A percentile compares a stretch with the other conserved stretches of the same genome.
Conservation (phyloP, 2,113 vertebrate genomes). For the Arvicanthis niloticus region DNA sequence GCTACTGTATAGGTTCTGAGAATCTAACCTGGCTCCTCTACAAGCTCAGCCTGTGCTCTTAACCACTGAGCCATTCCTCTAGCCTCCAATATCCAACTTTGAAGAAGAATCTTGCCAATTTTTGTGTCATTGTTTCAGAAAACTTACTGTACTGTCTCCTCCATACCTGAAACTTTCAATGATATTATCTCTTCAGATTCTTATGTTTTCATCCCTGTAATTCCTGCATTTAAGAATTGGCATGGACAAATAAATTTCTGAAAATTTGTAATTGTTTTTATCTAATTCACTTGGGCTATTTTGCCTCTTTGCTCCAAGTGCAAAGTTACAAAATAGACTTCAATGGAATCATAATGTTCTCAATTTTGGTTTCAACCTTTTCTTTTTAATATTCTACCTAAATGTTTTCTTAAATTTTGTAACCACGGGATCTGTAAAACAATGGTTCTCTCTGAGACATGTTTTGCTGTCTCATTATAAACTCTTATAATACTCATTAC, state of each 20-base stretch:
- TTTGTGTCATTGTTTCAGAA: neutral
- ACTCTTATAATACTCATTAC: neutral
- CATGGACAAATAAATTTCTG: neutral
- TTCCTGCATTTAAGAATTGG: neutral
- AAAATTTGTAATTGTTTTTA: neutral
- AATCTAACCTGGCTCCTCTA: neutral
- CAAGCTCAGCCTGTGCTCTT: neutral
- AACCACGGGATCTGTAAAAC: neutral
- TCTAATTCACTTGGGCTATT: neutral
- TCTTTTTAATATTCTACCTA: slow-evolving; percentile 15
- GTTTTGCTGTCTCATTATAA: neutral
- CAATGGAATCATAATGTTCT: neutral
- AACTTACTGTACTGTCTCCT: neutral
- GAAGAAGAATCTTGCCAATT: neutral
- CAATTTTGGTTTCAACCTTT: neutral
- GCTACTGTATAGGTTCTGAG: neutral
- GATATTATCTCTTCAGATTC: neutral
- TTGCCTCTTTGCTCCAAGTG: neutral
- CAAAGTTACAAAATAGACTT: neutral
- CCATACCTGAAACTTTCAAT: neutral
- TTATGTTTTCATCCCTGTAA: neutral
- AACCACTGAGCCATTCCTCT: neutral
- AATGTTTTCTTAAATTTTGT: slow-evolving; percentile 12
- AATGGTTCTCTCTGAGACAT: neutral
- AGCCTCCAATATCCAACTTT: neutral